A percentile compares a stretch with the other conserved stretches of the same genome.
Conservation (phyloP, 2,113 vertebrate species). For the Caracal caracal region DNA sequence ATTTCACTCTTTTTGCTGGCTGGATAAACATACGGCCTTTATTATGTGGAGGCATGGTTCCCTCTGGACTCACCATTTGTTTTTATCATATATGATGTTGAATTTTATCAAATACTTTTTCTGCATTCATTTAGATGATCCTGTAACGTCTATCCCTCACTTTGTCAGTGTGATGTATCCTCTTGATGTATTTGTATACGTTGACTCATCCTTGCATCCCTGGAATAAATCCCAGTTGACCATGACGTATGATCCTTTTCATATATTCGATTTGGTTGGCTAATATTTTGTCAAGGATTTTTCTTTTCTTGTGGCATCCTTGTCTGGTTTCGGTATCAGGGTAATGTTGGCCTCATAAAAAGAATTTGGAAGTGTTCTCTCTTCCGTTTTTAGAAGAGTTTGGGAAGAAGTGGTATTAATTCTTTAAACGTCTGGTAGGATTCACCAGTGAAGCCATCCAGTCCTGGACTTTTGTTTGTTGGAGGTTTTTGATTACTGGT, state of each 20-base stretch:
- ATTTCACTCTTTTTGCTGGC: not conserved
- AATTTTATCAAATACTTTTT: not conserved
- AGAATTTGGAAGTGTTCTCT: not conserved
- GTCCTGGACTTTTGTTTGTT: not conserved
- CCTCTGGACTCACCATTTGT: not conserved
- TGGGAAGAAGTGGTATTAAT: not conserved
- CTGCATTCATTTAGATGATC: not conserved
- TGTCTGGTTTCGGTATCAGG: constrained; percentile 17
- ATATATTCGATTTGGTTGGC: not conserved
- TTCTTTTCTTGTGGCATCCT: not conserved
- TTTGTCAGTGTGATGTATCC: not conserved
- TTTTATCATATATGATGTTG: not conserved
- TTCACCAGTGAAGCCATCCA: not conserved
- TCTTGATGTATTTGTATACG: not conserved
- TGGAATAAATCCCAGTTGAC: not conserved
- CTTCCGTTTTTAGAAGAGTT: not conserved
- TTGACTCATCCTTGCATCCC: not conserved
- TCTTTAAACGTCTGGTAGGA: not conserved
- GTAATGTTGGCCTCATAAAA: not conserved
- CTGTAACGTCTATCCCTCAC: not conserved
- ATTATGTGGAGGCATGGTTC: not conserved
- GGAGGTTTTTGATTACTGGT: not conserved
- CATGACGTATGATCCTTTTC: not conserved
- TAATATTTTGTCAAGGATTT: not conserved
- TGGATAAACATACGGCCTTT: not conserved